Evolutionary conservation across 2,797 vertebrate genomes (phyloP).

Genomic region (Scarus forsteni): DNA sequence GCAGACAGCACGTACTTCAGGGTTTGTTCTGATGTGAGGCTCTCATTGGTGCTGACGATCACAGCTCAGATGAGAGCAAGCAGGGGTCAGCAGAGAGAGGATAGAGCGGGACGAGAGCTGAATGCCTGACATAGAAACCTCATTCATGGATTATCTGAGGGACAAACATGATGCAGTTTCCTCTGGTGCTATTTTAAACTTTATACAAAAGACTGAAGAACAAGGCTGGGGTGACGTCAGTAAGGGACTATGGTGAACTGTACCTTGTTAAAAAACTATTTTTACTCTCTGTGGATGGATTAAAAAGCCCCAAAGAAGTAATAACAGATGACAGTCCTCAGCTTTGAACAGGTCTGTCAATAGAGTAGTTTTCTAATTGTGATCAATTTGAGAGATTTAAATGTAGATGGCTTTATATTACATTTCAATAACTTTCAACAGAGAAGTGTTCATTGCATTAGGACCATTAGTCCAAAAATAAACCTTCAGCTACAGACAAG

Average conservation of each 20-base stretch:
- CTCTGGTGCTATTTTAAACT: not conserved
- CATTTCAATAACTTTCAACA: no score
- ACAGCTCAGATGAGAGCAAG: constrained; percentile 37
- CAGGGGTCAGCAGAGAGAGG: constrained; percentile 38
- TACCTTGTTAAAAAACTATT: not conserved
- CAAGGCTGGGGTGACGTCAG: not conserved
- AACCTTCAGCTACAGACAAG: no score
- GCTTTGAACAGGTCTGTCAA: not conserved
- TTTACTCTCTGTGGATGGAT: not conserved
- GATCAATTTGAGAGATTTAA: no score
- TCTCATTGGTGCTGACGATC: constrained; percentile 51
- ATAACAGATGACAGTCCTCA: not conserved
- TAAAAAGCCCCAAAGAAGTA: not conserved
- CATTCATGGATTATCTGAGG: constrained; percentile 15
- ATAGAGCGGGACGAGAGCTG: not conserved
- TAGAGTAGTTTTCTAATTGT: no score
- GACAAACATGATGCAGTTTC: not conserved
- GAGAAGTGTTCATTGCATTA: no score
- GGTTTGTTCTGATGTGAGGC: constrained; percentile 37
- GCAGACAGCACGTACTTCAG: constrained; percentile 42
- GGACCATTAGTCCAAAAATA: no score
- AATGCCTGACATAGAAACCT: constrained; percentile 46
- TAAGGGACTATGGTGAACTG: not conserved
- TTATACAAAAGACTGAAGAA: not conserved
- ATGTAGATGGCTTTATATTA: no score